These are phyloP conservation scores for Odontesthes bonariensis DNA, from an alignment of 2,113 vertebrate species.

Conservation along the genomic window DNA sequence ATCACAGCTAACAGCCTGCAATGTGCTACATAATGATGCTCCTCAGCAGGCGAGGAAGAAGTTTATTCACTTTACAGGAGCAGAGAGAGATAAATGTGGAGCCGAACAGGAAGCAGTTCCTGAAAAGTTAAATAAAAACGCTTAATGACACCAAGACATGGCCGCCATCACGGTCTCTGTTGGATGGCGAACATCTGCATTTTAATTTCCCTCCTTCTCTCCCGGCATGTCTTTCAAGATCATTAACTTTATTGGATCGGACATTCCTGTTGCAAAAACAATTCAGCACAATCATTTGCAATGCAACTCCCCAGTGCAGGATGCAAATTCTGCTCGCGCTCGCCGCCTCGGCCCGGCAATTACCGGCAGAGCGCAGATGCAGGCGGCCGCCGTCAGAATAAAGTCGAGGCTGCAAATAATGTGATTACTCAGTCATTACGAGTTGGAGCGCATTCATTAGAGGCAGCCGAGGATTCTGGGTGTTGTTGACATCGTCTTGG, in stretches of 20 bases:
- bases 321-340: conserved; percentile 73
- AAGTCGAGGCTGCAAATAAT: conserved; percentile 80
- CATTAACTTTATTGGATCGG: conserved; percentile 84
- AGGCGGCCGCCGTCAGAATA: conserved; percentile 60
- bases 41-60: conserved; percentile 24
- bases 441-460: conserved; percentile 81
- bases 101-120: not conserved
- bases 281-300: conserved; percentile 81
- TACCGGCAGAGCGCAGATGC: conserved; percentile 79
- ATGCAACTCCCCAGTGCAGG: conserved; percentile 71
- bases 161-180: conserved; percentile 34
- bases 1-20: conserved; percentile 27
- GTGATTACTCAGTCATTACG: conserved; percentile 83
- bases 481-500: conserved; percentile 74
- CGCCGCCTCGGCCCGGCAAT: conserved; percentile 73
- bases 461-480: conserved; percentile 69
- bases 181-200: conserved; percentile 75
- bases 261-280: conserved; percentile 84
- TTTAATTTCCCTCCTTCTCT: conserved; percentile 66
- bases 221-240: conserved; percentile 77
- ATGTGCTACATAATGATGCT: conserved; percentile 38
- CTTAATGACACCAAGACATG: conserved; percentile 52
- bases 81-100: conserved; percentile 22
- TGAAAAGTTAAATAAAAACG: conserved; percentile 8
- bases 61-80: conserved; percentile 15